Evolutionary conservation across 2,888 invertebrate genomes (phyloP).

Genomic region (Cordylochernes scorpioides): DNA sequence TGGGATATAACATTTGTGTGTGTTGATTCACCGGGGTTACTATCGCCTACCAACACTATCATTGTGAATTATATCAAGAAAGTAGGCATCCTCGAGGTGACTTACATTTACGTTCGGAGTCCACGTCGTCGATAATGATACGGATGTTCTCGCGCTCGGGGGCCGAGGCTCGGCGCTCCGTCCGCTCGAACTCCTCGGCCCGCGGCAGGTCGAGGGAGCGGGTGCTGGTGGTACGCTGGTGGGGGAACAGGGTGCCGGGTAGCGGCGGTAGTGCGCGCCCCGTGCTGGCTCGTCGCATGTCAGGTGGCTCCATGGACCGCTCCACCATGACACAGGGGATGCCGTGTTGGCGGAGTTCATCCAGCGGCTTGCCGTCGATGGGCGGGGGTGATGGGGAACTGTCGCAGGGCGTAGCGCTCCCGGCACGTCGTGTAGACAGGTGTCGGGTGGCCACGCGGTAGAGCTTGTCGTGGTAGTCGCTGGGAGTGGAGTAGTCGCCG

Average conservation of each 20-base stretch:
- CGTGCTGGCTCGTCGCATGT: conserved; percentile 6
- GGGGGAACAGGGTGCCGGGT: conserved; percentile 16
- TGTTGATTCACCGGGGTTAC: too few species aligned
- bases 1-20: too few species aligned
- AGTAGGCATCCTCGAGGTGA: too few species aligned
- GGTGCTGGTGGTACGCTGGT: conserved; percentile 26
- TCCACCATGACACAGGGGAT: conserved; percentile 1
- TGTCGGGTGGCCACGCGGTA: conserved; percentile 5
- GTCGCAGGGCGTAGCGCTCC: conserved; percentile 2
- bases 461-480: conserved; percentile 3
- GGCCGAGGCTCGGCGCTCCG: conserved; percentile 29
- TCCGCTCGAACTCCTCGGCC: conserved; percentile 5
- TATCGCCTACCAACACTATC: too few species aligned
- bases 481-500: conserved; percentile 7
- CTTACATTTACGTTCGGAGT: conserved; percentile 29
- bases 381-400: conserved; percentile 4
- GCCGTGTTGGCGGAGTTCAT: conserved; percentile 3
- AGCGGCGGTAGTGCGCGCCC: conserved; percentile 10
- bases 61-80: too few species aligned
- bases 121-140: conserved; percentile 74
- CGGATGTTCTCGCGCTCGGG: conserved; percentile 64
- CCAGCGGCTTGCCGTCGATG: conserved; percentile 5
- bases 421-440: conserved; percentile 8
- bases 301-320: neutral
- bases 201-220: conserved; percentile 12